Evolutionary conservation across 1,140 invertebrate species (phyloP).

Genomic region (Lepidurus couesii): DNA sequence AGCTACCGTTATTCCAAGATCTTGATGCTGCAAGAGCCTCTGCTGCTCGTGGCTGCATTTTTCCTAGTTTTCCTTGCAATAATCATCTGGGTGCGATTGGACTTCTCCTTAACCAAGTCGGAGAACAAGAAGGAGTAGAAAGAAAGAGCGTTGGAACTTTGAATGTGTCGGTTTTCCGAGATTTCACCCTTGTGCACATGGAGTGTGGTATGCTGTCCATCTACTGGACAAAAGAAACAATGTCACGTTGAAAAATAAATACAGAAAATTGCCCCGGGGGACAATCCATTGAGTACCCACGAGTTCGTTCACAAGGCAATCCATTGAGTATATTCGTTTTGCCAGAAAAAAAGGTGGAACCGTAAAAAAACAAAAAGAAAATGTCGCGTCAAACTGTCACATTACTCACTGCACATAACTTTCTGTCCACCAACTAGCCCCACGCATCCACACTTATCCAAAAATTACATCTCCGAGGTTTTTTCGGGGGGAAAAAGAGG

Average conservation of each 20-base stretch:
- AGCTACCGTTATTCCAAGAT: constrained; percentile 33
- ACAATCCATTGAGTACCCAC: not conserved
- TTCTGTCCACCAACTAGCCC: not conserved
- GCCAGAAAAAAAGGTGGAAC: not conserved
- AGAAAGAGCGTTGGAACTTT: not conserved
- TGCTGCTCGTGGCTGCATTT: constrained; percentile 79
- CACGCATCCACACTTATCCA: not conserved
- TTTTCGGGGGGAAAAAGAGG: not conserved
- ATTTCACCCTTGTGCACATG: not conserved
- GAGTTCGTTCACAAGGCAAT: constrained; percentile 12
- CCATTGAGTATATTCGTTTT: constrained; percentile 22
- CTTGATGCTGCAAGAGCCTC: constrained; percentile 81
- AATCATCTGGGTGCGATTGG: constrained; percentile 89
- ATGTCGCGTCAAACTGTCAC: constrained; percentile 16
- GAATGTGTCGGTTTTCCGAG: not conserved
- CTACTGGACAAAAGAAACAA: not conserved
- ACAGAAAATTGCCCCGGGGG: not conserved
- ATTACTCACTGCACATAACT: not conserved
- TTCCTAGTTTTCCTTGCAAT: constrained; percentile 85
- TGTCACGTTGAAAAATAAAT: constrained; percentile 1
- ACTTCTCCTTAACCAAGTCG: constrained; percentile 79
- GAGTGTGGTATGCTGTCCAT: constrained; percentile 4
- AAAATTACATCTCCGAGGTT: not conserved
- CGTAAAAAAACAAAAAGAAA: not conserved
- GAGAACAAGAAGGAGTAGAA: constrained; percentile 28